These are phyloP conservation scores for Megaceryle maxima DNA, from an alignment of 2,113 vertebrate genomes.

Conservation along the genomic window DNA sequence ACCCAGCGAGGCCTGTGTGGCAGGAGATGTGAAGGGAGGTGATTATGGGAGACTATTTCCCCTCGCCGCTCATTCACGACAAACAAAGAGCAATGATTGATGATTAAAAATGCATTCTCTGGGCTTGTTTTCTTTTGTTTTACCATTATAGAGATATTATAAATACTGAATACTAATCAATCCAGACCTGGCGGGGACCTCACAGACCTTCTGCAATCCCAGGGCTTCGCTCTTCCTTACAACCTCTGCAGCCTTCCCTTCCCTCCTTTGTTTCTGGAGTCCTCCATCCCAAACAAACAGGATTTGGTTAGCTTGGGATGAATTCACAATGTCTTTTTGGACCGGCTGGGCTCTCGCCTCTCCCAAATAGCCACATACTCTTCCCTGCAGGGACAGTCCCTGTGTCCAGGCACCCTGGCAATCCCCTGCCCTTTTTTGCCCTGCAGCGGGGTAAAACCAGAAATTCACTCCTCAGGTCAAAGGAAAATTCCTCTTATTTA, in stretches of 20 bases:
- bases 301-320: background rate
- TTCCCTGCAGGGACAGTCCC: background rate
- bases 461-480: background rate
- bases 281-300: background rate
- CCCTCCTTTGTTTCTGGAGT: background rate
- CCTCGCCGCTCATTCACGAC: conserved; percentile 82
- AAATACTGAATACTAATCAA: conserved; percentile 87
- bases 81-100: conserved; percentile 88
- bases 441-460: background rate
- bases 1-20: conserved; percentile 69
- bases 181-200: conserved; percentile 78
- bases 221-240: conserved; percentile 45
- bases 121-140: conserved; percentile 87
- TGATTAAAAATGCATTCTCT: conserved; percentile 88
- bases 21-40: conserved; percentile 78
- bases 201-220: conserved; percentile 72
- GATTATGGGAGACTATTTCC: conserved; percentile 84
- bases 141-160: conserved; percentile 86
- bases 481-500: background rate
- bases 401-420: background rate
- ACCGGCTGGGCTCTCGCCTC: accelerated
- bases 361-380: background rate
- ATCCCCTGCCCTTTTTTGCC: background rate
- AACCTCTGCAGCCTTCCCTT: conserved; percentile 11
- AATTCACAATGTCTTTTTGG: background rate